Evolutionary conservation across 53 echinoderm and acorn worm species (phyloP), one percentile per base, ranked within the genome.

Genomic region (Glandiceps talaboti): DNA sequence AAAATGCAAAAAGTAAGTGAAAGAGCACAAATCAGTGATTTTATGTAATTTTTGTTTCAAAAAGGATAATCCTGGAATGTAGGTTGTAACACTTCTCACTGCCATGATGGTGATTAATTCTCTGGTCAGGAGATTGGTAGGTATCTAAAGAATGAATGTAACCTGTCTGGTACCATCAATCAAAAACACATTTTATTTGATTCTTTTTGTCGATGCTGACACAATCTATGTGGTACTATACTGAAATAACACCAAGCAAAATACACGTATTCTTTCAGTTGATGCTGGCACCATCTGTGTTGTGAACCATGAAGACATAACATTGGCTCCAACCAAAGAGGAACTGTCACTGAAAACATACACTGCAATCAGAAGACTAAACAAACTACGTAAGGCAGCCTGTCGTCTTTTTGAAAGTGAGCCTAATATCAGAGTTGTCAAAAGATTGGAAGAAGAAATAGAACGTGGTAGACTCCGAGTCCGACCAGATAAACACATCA

Each of bases 331-430:
- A 1, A 87, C 91, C 74, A 91, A 82, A 76, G 99, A 99, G 83
- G 99, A 87, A 73, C 81, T 99, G 32, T 99, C 99, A 26, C 85
- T 99, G 73, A 81, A 90, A n/a, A 93, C 99, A 30, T 99, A 99
- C 91, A 89, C 99, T 12, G 99, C 99, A 81, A 82, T 76, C 72
- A 88, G 99, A 28, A 80, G 86, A 25, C 86, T 99, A 78, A 91
- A 91, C 85, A 84, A 87, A 1, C 91, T 99, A 0, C 80, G 99
- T 30, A 80, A 93, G 0, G 89, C 85, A 26, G 93, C 99, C 74
- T 99, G 99, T 77, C 73, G 89, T 31, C 84, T 99, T 74, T 99
- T 99, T 81, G 93, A 99, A 83, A 99, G 99, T 33, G 99, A 99
- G 79, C 99, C 93, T 12, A 84, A 93, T 30, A 82, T 99, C 32